A percentile compares a stretch with the other conserved stretches of the same genome.
Conservation (phyloP, 2,888 invertebrate species). For the Spialia ferax region DNA sequence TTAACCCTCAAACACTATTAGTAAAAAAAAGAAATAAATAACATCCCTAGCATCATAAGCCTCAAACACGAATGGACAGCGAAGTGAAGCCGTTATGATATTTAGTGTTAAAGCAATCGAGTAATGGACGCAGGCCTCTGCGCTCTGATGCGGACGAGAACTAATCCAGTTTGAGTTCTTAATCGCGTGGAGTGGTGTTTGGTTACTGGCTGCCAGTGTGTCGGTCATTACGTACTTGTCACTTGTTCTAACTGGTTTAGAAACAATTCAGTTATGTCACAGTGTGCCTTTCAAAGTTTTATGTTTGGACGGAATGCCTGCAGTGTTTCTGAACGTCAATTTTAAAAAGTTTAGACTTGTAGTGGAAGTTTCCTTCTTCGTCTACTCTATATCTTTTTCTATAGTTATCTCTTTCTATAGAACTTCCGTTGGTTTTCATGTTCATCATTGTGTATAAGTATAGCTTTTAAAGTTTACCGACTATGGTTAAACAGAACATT, state of each 20-base stretch:
- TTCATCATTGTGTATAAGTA: too few species aligned
- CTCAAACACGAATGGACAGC: background rate
- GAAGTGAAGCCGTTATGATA: background rate
- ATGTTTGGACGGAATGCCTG: background rate
- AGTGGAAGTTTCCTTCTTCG: too few species aligned
- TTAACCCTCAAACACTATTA: too few species aligned
- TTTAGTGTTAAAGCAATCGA: background rate
- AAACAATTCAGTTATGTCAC: background rate
- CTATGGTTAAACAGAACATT: too few species aligned
- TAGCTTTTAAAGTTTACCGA: too few species aligned
- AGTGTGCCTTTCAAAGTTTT: background rate
- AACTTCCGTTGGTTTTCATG: too few species aligned
- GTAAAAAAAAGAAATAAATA: too few species aligned
- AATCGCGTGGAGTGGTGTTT: slow-evolving; percentile 10
- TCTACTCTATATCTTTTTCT: too few species aligned
- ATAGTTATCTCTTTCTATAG: too few species aligned
- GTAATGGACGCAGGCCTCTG: background rate
- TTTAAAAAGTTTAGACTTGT: too few species aligned
- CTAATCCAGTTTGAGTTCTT: slow-evolving; percentile 3
- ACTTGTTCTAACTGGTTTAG: slow-evolving; percentile 2
- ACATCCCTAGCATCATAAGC: too few species aligned
- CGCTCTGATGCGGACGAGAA: background rate
- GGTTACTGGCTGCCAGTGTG: background rate
- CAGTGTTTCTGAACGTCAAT: too few species aligned
- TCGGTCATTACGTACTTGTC: background rate